Percentiles rank a stretch among this genome's conserved stretches.
phyloP scores from a whole-genome alignment of 2,113 vertebrate species.

The Micromys minutus region DNA sequence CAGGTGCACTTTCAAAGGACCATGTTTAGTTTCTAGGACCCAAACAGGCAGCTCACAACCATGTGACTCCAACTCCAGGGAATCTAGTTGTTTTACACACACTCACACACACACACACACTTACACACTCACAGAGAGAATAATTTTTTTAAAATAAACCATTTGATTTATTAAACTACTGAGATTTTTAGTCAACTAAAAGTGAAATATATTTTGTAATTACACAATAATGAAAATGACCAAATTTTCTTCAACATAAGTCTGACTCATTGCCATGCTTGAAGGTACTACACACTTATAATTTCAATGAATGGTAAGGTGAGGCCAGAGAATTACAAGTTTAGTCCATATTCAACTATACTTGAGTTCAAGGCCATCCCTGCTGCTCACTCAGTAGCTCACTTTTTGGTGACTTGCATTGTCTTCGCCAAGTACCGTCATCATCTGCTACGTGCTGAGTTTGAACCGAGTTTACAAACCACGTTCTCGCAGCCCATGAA shows the following conservation, averaged over 20 bases:
- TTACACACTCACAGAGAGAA: not conserved
- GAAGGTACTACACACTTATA: not conserved
- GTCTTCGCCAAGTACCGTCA: not conserved
- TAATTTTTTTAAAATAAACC: not conserved
- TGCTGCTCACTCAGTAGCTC: not conserved
- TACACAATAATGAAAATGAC: not conserved
- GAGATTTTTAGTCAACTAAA: not conserved
- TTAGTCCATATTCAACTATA: not conserved
- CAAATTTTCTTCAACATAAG: not conserved
- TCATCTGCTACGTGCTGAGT: not conserved
- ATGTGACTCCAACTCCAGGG: not conserved
- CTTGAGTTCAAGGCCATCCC: not conserved
- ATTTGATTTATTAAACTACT: no score
- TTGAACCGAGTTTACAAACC: not conserved
- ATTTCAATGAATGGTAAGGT: not conserved
- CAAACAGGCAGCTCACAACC: not conserved
- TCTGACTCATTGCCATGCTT: not conserved
- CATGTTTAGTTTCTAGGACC: not conserved
- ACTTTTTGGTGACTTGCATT: not conserved
- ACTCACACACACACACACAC: not conserved
- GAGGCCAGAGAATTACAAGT: not conserved
- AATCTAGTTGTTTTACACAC: not conserved
- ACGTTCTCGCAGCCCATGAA: not conserved
- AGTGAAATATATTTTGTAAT: not conserved
- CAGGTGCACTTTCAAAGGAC: not conserved